A percentile compares a stretch with the other conserved stretches of the same genome.
Evolutionary conservation across 2,113 vertebrate genomes (phyloP).

Genomic region (Bothrops jararaca): DNA sequence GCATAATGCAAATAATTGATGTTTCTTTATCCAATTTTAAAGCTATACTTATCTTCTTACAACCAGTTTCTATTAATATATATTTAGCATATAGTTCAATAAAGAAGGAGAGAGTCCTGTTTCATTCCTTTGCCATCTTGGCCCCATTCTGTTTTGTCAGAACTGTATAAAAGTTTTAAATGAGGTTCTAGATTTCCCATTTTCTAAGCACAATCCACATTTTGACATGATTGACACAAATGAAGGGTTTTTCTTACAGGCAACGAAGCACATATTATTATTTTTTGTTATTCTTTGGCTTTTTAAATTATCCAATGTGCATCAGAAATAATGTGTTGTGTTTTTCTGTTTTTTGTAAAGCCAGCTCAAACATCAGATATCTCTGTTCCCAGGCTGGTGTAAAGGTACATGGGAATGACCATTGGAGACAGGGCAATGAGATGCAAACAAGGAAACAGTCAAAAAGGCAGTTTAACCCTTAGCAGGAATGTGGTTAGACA

Average conservation of each 20-base stretch:
- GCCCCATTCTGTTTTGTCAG: background rate
- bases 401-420: background rate
- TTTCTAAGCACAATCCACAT: background rate
- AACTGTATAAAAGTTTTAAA: background rate
- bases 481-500: background rate
- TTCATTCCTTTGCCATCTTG: background rate
- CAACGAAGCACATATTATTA: background rate
- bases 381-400: background rate
- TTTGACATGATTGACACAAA: background rate
- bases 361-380: background rate
- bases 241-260: background rate
- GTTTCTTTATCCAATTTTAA: background rate
- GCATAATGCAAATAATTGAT: background rate
- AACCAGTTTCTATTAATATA: background rate
- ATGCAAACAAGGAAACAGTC: background rate
- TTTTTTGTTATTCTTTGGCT: background rate
- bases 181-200: background rate
- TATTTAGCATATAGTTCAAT: background rate
- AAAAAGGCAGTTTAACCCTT: background rate
- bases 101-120: background rate
- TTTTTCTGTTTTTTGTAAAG: background rate
- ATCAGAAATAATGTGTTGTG: background rate
- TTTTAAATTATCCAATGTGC: background rate
- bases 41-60: background rate
- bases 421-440: background rate